Evolutionary conservation across 1,140 invertebrate genomes (phyloP).

Genomic region (Drosophila grimshawi): DNA sequence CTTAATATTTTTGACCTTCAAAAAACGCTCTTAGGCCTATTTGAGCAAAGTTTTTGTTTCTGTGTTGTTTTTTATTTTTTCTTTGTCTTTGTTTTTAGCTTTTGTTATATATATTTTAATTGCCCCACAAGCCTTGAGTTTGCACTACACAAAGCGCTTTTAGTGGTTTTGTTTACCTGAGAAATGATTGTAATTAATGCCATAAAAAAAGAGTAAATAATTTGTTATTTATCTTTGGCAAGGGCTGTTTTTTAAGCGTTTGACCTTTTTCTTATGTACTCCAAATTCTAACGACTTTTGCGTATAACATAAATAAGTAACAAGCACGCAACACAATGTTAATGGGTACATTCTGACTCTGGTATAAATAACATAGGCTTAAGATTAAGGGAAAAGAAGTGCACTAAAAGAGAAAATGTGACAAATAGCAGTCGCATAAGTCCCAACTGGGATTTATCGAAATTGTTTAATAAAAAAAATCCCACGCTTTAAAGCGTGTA

Average conservation of each 20-base stretch:
- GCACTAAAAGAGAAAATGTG: too few relatives aligned
- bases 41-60: constrained; percentile 13
- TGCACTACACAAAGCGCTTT: constrained; percentile 70
- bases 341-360: too few relatives aligned
- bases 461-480: background rate
- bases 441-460: background rate
- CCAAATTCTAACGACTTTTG: constrained; percentile 7
- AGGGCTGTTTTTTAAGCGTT: constrained; percentile 23
- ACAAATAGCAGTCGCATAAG: too few relatives aligned
- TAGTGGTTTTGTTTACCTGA: constrained; percentile 57
- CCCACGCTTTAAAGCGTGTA: constrained; percentile 15
- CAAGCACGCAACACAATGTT: too few relatives aligned
- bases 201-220: constrained; percentile 67
- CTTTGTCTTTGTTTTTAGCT: constrained; percentile 36
- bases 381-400: too few relatives aligned
- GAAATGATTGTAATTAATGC: constrained; percentile 76
- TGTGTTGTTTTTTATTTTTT: constrained; percentile 40
- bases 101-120: constrained; percentile 63
- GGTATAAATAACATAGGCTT: too few relatives aligned
- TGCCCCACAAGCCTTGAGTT: constrained; percentile 71
- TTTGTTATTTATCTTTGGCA: constrained; percentile 57
- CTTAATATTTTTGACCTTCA: constrained; percentile 54
- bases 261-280: constrained; percentile 27
- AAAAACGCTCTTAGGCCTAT: constrained; percentile 51
- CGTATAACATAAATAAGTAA: too few relatives aligned